Base-by-base conservation (phyloP, 2,888 invertebrate species). In the Scaptomyza caliginosa region DNA sequence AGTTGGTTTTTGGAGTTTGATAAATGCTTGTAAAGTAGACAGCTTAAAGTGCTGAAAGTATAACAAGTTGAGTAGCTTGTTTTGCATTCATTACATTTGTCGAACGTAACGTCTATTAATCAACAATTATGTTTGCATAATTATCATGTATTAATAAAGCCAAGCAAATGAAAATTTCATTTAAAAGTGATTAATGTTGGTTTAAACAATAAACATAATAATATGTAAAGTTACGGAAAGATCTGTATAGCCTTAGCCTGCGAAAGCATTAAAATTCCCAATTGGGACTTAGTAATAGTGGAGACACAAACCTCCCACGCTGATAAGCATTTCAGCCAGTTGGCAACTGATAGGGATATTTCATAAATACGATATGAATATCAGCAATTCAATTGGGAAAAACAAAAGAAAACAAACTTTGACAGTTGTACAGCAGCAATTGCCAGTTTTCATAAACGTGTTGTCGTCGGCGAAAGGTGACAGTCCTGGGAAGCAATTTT, bases 401-500 rank as follows among this genome's bases (percentile, higher is more conserved):
- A 32, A n/a, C 30, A 24, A 17, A 24, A 39, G 39, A 3, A 21
- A 57, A 40, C 26, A 28, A 23, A 48, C 11, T 16, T 1, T 38
- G 57, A 49, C 51, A 50, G 42, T 59, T 59, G 49, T 16, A 28
- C 24, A 17, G 10, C 24, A 24, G 13, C 55, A 57, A 64, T 55
- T 73, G 54, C 26, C 51, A 48, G 48, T 11, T 46, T 58, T 63
- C 67, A 62, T 55, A 62, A 73, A 60, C 43, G 69, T 32, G 19
- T 21, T 50, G 40, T 39, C 32, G 39, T 36, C 28, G 51, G 57
- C 67, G 67, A 86, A 85, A 89, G 83, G 74, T 90, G 89, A 89
- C 89, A 89, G 57, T 86, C 89, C 89, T 90, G 90, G 79, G 90
- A 90, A 90, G 76, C 54, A 63, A 26, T 39, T 38, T 52, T 39